These are phyloP conservation scores for Numenius arquata DNA, from an alignment of 2,113 vertebrate genomes.

Conservation along the genomic window DNA sequence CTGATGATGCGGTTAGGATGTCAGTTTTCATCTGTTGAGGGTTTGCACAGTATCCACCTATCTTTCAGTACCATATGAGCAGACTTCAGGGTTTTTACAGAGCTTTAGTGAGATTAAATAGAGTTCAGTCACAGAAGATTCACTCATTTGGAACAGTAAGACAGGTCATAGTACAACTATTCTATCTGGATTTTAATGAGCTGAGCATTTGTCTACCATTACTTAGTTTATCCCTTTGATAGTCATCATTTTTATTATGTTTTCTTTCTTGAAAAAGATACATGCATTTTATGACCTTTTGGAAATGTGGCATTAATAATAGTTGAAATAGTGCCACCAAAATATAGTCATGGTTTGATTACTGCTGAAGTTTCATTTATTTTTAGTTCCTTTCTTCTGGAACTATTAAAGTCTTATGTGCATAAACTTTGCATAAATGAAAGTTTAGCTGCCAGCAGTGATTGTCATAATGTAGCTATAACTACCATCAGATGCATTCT, in stretches of 20 bases:
- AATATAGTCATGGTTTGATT: background rate
- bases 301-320: background rate
- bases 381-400: constrained; percentile 29
- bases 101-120: background rate
- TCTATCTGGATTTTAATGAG: background rate
- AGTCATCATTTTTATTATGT: background rate
- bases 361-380: constrained; percentile 20
- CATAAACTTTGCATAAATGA: constrained; percentile 30
- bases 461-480: constrained; percentile 6
- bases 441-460: constrained; percentile 11
- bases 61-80: background rate
- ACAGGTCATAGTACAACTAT: background rate
- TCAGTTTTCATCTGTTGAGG: background rate
- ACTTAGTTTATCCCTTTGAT: background rate
- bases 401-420: background rate
- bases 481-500: background rate
- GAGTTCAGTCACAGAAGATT: background rate
- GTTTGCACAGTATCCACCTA: background rate
- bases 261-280: background rate
- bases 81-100: background rate
- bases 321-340: background rate
- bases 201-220: background rate
- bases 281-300: background rate
- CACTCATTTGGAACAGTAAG: background rate
- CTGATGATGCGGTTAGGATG: background rate